Evolutionary conservation across 2,113 vertebrate genomes (phyloP).

Genomic region (Toxostoma redivivum): DNA sequence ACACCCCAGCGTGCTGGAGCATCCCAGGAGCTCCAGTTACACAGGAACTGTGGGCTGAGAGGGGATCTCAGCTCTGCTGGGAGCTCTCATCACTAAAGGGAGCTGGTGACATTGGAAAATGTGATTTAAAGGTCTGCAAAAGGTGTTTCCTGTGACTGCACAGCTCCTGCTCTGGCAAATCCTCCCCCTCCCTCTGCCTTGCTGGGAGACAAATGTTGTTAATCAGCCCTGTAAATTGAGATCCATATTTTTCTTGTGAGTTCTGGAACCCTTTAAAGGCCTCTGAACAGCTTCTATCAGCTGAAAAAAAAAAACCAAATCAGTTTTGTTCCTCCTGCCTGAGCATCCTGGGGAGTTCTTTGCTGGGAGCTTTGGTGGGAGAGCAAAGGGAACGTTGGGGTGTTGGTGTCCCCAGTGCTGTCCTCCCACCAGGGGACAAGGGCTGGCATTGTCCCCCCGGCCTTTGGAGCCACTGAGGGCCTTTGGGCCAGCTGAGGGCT

Average conservation of each 20-base stretch:
- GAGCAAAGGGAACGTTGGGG: not conserved
- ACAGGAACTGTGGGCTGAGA: not conserved
- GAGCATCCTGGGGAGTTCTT: not conserved
- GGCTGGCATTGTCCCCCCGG: not conserved
- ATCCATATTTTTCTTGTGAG: not conserved
- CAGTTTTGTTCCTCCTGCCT: not conserved
- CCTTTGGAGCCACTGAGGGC: not conserved
- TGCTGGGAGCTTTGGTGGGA: not conserved
- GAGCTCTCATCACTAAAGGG: not conserved
- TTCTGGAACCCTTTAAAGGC: slow-evolving; percentile 11
- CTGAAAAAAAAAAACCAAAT: not conserved
- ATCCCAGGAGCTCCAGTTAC: accelerated
- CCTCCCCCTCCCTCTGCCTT: not conserved
- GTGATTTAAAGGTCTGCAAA: not conserved
- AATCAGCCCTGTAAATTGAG: not conserved
- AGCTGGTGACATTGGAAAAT: not conserved
- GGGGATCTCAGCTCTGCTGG: not conserved
- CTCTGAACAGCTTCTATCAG: not conserved
- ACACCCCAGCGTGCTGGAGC: accelerated
- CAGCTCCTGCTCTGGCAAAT: not conserved
- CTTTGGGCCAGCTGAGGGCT: not conserved
- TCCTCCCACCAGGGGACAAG: not conserved
- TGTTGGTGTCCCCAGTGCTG: not conserved
- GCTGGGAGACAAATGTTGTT: not conserved
- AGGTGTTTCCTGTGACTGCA: not conserved